Evolutionary conservation across 2,888 invertebrate species (phyloP).

Genomic region (Reticulitermes lucifugus): DNA sequence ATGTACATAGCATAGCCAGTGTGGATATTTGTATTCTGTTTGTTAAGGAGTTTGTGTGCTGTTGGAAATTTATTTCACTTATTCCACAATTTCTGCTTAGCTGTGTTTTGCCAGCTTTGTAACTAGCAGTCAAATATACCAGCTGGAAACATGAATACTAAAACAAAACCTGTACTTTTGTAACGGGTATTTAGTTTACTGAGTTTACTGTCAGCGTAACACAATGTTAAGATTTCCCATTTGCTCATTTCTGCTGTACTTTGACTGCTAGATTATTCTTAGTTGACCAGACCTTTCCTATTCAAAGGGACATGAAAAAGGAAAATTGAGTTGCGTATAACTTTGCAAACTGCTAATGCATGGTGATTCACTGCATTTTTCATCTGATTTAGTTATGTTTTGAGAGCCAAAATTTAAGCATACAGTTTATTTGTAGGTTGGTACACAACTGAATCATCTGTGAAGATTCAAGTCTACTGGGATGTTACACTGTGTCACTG

Average conservation of each 20-base stretch:
- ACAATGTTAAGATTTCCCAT: neutral
- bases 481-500: no score
- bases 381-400: slow-evolving; percentile 10
- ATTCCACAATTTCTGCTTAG: slow-evolving; percentile 16
- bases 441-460: neutral
- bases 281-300: slow-evolving; percentile 21
- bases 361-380: slow-evolving; percentile 38
- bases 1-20: no score
- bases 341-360: slow-evolving; percentile 31
- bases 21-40: no score
- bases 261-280: slow-evolving; percentile 28
- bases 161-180: neutral
- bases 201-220: neutral
- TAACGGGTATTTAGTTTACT: neutral
- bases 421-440: neutral
- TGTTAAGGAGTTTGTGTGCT: neutral
- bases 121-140: slow-evolving; percentile 33
- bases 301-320: slow-evolving; percentile 34
- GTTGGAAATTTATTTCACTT: slow-evolving; percentile 34
- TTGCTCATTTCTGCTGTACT: neutral
- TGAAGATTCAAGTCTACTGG: neutral
- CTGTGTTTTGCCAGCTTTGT: slow-evolving; percentile 12
- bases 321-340: neutral
- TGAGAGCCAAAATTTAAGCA: slow-evolving; percentile 29
- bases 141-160: neutral